phyloP scores from a whole-genome alignment of 2,888 invertebrate genomes.

The Agrochola lota region DNA sequence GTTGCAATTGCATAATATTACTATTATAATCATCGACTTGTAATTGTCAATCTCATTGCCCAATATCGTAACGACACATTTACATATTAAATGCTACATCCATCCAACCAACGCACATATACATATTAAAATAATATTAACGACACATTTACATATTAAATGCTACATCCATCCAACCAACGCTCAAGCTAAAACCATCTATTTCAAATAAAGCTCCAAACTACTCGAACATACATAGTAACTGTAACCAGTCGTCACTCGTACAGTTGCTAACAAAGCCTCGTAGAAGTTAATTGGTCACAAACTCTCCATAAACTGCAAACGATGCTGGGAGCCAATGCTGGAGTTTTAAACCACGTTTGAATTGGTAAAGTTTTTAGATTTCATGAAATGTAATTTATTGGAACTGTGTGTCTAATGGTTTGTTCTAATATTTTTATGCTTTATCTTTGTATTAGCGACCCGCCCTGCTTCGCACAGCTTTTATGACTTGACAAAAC shows the following conservation, averaged over 20 bases:
- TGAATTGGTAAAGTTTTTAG: conserved; percentile 24
- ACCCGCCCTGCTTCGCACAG: no score
- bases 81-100: no score
- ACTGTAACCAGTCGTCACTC: background rate
- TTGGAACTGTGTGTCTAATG: background rate
- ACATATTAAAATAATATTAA: no score
- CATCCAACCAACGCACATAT: no score
- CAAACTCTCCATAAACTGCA: conserved; percentile 3
- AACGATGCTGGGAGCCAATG: background rate
- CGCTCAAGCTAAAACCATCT: background rate
- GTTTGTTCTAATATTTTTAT: background rate
- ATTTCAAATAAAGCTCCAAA: conserved; percentile 30
- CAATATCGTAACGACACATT: background rate
- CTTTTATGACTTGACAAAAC: no score
- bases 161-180: no score
- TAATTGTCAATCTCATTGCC: background rate
- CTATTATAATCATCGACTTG: no score
- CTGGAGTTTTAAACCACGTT: background rate
- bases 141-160: background rate
- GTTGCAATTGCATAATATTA: no score
- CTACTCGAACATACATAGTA: conserved; percentile 12
- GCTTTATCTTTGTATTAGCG: background rate
- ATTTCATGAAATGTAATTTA: background rate
- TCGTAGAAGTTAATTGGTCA: conserved; percentile 39
- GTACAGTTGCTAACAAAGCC: conserved; percentile 23